Evolutionary conservation across 2,888 invertebrate species (phyloP), one percentile per base, ranked within the genome.

Genomic region (Tinea trinotella): DNA sequence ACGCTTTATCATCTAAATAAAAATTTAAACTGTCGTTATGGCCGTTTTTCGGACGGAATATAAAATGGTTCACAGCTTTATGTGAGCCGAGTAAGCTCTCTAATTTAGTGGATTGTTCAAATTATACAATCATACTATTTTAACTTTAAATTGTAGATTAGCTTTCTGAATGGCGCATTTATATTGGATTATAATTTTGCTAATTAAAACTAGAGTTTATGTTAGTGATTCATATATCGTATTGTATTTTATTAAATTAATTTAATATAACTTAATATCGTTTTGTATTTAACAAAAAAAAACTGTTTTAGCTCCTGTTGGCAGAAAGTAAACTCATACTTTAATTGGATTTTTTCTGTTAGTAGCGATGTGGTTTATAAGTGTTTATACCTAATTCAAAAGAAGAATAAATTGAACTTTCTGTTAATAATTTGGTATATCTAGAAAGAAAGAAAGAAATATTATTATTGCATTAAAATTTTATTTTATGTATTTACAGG

Each of bases 81-180:
- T 12, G 50, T 24, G 50, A 50, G 24, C 22, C 24, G 50, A 24
- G 50, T 24, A 24, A 50, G 20, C 12, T 50, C 24, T 22, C 50
- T 50, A 50, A 50, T 50, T 50, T 50, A 4, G 24, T 12, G 50
- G 70, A 65, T 66, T 64, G 64, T 64, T 70, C 67, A 69, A 70
- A 15, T 40, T 40, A 40, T 40, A 40, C 40, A 40, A 40, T 40
- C n/a, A 40, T 40, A 15, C 13, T 40, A 40, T 40, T 40, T 15
- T 12, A 15, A 15, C 2, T 40, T 40, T 15, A 15, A 15, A 40
- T 13, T 40, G 12, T 15, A 40, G 40, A 15, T 40, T 15, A 40
- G 2, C 2, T 40, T 40, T 40, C 7, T 40, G 30, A 30, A 30
- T 4, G 30, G n/a, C n/a, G n/a, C n/a, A n/a, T n/a, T n/a, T n/a